A percentile compares a stretch with the other conserved stretches of the same genome.
phyloP scores from a whole-genome alignment of 2,113 vertebrate genomes.

The Piprites chloris region DNA sequence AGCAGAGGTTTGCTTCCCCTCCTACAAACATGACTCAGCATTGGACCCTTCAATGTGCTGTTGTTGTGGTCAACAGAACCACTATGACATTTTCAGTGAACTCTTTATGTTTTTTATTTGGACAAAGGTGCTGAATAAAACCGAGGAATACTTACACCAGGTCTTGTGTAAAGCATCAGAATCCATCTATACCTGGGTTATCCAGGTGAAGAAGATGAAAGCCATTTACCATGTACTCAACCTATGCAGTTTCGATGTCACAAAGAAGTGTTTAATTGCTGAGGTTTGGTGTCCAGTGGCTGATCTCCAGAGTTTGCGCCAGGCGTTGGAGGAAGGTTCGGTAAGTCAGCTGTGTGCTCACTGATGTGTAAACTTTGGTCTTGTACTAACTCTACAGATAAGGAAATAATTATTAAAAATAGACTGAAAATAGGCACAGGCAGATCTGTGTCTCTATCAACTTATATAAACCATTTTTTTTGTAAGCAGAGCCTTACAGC shows the following conservation, averaged over 20 bases:
- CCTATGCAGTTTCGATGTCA: slow-evolving; percentile 95
- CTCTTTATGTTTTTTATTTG: neutral
- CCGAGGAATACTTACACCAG: slow-evolving; percentile 91
- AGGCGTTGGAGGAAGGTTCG: slow-evolving; percentile 89
- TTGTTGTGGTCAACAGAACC: neutral
- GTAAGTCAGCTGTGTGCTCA: slow-evolving; percentile 72
- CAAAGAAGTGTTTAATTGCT: slow-evolving; percentile 96
- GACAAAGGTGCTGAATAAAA: slow-evolving; percentile 88
- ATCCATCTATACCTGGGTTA: slow-evolving; percentile 84
- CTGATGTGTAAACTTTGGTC: neutral
- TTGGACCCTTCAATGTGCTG: rapidly evolving
- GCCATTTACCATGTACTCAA: slow-evolving; percentile 97
- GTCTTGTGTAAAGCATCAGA: slow-evolving; percentile 91
- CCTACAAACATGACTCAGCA: neutral
- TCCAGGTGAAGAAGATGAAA: slow-evolving; percentile 98
- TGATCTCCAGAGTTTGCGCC: slow-evolving; percentile 82
- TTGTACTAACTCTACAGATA: neutral
- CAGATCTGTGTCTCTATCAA: neutral
- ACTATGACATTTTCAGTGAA: neutral
- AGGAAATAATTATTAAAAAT: neutral
- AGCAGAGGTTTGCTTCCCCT: neutral
- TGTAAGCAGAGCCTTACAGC: neutral
- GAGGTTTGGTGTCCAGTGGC: slow-evolving; percentile 94
- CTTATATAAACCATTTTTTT: neutral
- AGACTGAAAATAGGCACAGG: neutral